A percentile compares a stretch with the other conserved stretches of the same genome.
Conservation (phyloP, 2,797 vertebrate species). For the Pseudotriccus pelzelni region DNA sequence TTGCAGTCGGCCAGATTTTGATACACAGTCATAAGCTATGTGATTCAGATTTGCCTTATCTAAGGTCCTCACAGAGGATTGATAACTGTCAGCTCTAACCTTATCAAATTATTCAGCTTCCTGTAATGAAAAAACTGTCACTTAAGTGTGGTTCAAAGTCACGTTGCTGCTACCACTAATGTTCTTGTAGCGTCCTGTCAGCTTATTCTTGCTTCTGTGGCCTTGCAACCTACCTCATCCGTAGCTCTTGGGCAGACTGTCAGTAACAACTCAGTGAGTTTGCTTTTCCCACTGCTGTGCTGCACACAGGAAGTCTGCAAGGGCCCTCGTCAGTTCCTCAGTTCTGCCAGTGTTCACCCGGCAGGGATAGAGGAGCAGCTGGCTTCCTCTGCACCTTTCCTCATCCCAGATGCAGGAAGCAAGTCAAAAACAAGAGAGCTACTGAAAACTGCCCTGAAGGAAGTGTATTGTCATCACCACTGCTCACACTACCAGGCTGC, state of each 20-base stretch:
- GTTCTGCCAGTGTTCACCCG: background rate
- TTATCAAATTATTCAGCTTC: background rate
- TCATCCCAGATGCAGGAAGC: background rate
- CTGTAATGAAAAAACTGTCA: background rate
- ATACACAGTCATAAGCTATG: background rate
- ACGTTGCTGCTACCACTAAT: background rate
- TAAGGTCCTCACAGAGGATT: background rate
- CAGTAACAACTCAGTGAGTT: background rate
- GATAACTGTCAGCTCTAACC: background rate
- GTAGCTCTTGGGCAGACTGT: background rate
- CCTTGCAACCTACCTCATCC: background rate
- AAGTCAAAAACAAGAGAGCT: background rate
- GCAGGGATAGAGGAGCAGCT: background rate
- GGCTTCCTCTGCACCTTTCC: background rate
- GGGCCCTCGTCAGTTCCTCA: fast-evolving
- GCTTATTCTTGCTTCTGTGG: background rate
- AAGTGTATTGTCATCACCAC: background rate
- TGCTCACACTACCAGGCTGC: background rate
- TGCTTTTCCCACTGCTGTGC: background rate
- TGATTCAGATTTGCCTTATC: background rate
- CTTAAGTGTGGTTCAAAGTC: background rate
- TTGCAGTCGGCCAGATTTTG: background rate
- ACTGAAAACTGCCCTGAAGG: background rate
- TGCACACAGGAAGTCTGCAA: background rate
- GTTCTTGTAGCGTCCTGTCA: background rate